Evolutionary conservation across 2,888 invertebrate genomes (phyloP).

Genomic region (Mylabris sibirica): DNA sequence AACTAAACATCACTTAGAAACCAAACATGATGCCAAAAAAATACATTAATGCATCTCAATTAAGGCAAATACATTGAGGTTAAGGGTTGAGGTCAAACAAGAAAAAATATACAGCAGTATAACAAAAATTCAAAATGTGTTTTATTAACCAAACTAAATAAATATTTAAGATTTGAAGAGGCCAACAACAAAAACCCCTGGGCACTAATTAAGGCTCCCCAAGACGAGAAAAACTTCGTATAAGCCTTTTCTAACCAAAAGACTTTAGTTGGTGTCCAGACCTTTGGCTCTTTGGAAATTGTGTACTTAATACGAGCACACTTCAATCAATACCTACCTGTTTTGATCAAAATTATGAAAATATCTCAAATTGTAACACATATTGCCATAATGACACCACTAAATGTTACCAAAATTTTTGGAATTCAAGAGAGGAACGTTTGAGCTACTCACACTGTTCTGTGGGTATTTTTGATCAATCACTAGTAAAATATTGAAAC

Average conservation of each 20-base stretch:
- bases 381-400: conserved; percentile 63
- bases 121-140: background rate
- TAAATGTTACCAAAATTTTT: conserved; percentile 62
- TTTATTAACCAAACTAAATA: background rate
- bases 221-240: no score
- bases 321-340: conserved; percentile 53
- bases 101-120: background rate
- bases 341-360: conserved; percentile 60
- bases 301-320: no score
- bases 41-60: background rate
- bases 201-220: no score
- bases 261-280: no score
- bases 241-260: no score
- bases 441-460: no score
- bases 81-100: background rate
- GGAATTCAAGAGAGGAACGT: conserved; percentile 44
- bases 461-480: no score
- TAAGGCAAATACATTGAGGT: background rate
- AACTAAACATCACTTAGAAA: conserved; percentile 10
- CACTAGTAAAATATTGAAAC: no score
- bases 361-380: conserved; percentile 65
- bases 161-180: conserved; percentile 22
- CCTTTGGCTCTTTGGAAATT: no score
- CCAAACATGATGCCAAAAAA: conserved; percentile 14
- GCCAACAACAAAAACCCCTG: no score